A percentile compares a stretch with the other conserved stretches of the same genome.
Evolutionary conservation across 2,797 vertebrate genomes (phyloP).

Genomic region (Sebastes baramenuke): DNA sequence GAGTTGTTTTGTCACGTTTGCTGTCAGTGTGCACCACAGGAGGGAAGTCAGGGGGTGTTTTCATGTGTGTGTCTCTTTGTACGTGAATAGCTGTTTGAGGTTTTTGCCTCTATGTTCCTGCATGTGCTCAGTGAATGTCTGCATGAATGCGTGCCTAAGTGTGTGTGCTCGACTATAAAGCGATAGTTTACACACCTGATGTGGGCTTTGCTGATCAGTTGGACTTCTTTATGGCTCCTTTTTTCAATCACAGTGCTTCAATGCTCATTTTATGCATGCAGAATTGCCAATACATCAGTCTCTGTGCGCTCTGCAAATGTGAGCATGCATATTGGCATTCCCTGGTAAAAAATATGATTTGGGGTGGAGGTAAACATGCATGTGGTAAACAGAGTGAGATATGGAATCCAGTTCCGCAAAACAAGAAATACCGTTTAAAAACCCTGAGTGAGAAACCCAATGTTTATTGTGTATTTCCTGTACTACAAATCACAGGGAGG

Average conservation of each 20-base stretch:
- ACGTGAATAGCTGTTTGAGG: neutral
- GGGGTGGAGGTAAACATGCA: neutral
- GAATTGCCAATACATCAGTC: neutral
- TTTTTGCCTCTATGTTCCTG: neutral
- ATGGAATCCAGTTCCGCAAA: neutral
- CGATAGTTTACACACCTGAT: neutral
- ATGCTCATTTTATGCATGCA: neutral
- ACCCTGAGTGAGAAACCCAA: neutral
- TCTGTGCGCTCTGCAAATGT: neutral
- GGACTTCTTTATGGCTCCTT: neutral
- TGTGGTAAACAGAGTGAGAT: neutral
- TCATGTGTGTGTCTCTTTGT: neutral
- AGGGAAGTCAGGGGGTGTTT: neutral
- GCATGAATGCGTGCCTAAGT: neutral
- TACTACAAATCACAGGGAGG: neutral
- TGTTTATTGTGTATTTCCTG: constrained; percentile 10
- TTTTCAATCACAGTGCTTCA: neutral
- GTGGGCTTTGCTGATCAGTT: neutral
- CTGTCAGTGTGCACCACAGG: neutral
- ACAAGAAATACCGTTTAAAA: neutral
- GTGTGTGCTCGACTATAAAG: neutral
- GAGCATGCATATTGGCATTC: neutral
- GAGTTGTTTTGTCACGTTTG: constrained; percentile 1
- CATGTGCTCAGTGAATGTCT: neutral
- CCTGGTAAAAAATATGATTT: neutral